Evolutionary conservation across 2,797 vertebrate genomes (phyloP), one percentile per base, ranked within the genome.

Genomic region (Trachurus trachurus): DNA sequence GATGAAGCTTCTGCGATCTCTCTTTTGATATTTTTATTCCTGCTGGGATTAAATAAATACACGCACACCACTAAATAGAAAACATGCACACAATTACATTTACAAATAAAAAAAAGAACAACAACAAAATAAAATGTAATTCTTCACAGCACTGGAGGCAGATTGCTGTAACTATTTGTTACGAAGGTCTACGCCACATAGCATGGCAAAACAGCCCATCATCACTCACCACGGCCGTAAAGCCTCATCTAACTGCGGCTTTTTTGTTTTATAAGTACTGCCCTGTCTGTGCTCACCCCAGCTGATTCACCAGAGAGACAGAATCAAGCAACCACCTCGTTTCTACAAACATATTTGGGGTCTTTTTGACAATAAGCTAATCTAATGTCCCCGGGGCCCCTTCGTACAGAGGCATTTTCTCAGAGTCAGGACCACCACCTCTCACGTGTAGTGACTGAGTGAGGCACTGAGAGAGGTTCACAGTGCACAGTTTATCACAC

Each of bases 191-290:
- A 0, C 57, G 71, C 85, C 79, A 60, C 81, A 82, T 49, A 66
- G 49, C 67, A 73, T 13, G 59, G 50, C 66, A 86, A 87, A 73
- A 71, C 61, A 71, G 26, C 26, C 42, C 65, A 70, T 66, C 66
- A 65, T 71, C 61, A 58, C 39, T 80, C 58, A 58, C 69, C 68
- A 61, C 40, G 37, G 59, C 68, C 21, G 42, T 59, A 34, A 78
- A 89, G 59, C 49, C 63, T 74, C 47, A 74, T 69, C 71, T 63
- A 50, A 53, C 66, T 85, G 83, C 15, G 71, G 85, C 77, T 26
- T 81, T 81, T 40, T 52, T 75, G 66, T 82, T 82, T 80, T 45
- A 70, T 26, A 67, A 70, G 80, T n/a, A n/a, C 47, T 66, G 77
- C 29, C 22, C 16, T 52, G 64, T 67, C 49, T 80, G 66, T 57